These are phyloP conservation scores for Drosophila dives DNA, from an alignment of 2,888 invertebrate species.

Conservation along the genomic window DNA sequence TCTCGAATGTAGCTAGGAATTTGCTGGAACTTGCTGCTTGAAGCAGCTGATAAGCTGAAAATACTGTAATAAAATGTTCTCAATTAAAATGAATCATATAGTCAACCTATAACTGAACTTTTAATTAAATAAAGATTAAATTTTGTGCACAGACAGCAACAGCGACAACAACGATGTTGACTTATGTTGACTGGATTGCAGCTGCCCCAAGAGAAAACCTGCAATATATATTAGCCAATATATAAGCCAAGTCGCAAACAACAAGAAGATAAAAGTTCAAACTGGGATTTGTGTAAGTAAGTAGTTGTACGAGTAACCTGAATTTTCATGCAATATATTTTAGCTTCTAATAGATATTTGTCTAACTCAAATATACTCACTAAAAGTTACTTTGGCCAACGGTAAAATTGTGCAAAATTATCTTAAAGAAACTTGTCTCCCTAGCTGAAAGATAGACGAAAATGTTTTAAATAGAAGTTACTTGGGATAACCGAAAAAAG, in stretches of 20 bases:
- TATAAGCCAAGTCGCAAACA: not conserved
- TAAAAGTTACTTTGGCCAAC: not conserved
- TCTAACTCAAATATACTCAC: not conserved
- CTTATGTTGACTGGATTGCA: constrained; percentile 23
- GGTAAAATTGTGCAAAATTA: not conserved
- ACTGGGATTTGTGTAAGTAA: not conserved
- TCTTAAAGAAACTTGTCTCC: not conserved
- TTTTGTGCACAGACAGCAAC: constrained; percentile 32
- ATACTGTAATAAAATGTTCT: constrained; percentile 47
- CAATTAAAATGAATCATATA: constrained; percentile 75
- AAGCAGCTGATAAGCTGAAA: constrained; percentile 44
- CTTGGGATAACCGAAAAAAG: not conserved
- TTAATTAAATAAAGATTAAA: constrained; percentile 73
- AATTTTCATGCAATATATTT: not conserved
- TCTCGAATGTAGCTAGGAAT: constrained; percentile 8
- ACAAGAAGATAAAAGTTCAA: not conserved
- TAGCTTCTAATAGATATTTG: not conserved
- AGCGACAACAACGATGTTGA: constrained; percentile 17
- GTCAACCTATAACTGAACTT: constrained; percentile 76
- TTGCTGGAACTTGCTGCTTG: constrained; percentile 13
- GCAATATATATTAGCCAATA: not conserved
- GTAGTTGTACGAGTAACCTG: not conserved
- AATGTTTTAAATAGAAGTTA: not conserved
- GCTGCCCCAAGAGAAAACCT: not conserved
- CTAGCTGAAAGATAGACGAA: not conserved